These are phyloP conservation scores for Sphaerophoria taeniata DNA, from an alignment of 2,888 invertebrate species.

Conservation along the genomic window DNA sequence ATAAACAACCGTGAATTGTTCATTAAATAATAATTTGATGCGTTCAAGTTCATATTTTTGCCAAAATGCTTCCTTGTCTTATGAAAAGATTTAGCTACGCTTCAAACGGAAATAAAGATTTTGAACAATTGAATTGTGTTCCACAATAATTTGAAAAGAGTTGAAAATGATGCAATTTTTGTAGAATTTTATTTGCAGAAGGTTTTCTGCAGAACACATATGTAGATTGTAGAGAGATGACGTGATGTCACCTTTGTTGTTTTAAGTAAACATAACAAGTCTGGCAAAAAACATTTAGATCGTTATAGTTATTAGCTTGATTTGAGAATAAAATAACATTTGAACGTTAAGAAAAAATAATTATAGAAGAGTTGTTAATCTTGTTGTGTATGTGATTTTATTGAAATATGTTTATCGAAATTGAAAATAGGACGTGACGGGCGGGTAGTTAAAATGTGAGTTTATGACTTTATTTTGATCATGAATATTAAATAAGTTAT, in stretches of 20 bases:
- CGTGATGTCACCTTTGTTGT: slow-evolving; percentile 44
- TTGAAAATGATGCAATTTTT: slow-evolving; percentile 56
- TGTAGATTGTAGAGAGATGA: slow-evolving; percentile 17
- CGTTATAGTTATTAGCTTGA: not conserved
- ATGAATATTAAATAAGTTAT: not conserved
- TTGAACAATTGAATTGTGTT: not conserved
- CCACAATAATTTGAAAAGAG: not conserved
- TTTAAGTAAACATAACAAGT: not conserved
- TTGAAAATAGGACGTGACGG: not conserved
- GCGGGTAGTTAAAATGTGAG: not conserved
- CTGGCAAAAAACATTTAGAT: not conserved
- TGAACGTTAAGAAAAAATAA: not conserved
- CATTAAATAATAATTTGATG: slow-evolving; percentile 30
- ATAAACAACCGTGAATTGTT: slow-evolving; percentile 6
- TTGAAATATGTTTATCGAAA: not conserved
- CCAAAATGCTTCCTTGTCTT: slow-evolving; percentile 40
- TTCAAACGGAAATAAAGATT: slow-evolving; percentile 33
- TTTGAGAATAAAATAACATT: not conserved
- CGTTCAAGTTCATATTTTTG: slow-evolving; percentile 16
- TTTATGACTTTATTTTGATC: not conserved
- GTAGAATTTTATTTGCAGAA: slow-evolving; percentile 54
- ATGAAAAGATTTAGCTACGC: slow-evolving; percentile 1
- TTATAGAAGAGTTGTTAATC: slow-evolving; percentile 2
- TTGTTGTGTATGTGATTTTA: slow-evolving; percentile 14
- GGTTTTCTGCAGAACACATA: slow-evolving; percentile 30